These are phyloP conservation scores for Alectura lathami DNA, from an alignment of 2,113 vertebrate species.

Conservation along the genomic window DNA sequence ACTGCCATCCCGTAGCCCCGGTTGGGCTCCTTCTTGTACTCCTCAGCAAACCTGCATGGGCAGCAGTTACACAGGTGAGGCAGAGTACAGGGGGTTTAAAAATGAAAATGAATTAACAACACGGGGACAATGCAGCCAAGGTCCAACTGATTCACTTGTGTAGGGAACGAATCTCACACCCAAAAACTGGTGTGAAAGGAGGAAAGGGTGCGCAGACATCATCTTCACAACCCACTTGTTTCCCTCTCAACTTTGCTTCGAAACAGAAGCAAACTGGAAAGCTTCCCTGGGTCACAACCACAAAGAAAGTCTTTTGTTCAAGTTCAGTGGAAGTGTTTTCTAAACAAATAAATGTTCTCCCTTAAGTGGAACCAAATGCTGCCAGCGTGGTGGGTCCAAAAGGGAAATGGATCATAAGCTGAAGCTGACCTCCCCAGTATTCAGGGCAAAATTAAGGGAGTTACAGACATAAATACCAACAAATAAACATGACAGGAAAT, in stretches of 20 bases:
- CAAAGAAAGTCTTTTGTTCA: constrained; percentile 58
- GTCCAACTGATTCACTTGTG: not conserved
- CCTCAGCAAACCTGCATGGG: constrained; percentile 88
- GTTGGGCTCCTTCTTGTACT: constrained; percentile 88
- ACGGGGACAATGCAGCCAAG: not conserved
- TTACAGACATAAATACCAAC: constrained; percentile 2
- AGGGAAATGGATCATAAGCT: not conserved
- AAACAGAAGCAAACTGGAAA: constrained; percentile 55
- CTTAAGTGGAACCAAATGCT: constrained; percentile 66
- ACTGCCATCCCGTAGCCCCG: constrained; percentile 93
- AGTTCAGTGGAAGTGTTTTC: constrained; percentile 57
- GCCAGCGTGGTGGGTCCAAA: not conserved
- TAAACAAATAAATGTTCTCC: constrained; percentile 53
- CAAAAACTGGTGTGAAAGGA: not conserved
- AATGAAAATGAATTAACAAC: not conserved
- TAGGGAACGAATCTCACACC: not conserved
- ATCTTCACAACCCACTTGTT: not conserved
- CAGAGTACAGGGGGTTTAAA: fast-evolving
- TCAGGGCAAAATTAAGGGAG: not conserved
- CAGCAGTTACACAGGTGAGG: not conserved
- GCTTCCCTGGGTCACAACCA: constrained; percentile 32
- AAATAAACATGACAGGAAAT: not conserved
- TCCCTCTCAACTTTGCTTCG: constrained; percentile 11
- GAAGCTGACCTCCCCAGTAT: not conserved
- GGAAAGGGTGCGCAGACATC: not conserved